phyloP scores from a whole-genome alignment of 2,113 vertebrate species.

The Varanus salvator region DNA sequence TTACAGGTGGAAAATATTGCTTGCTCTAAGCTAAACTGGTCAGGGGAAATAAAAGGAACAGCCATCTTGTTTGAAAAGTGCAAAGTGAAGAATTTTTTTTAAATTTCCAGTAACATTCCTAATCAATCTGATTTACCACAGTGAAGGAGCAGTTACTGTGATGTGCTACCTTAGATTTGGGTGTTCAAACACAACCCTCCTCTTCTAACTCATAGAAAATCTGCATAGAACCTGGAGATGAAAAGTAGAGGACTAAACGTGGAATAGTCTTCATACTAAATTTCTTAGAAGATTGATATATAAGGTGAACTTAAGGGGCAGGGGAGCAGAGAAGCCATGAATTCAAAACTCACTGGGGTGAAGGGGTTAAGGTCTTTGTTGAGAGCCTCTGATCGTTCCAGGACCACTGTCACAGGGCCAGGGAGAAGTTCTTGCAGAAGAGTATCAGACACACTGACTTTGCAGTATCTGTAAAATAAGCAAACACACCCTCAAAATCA shows the following conservation, averaged over 20 bases:
- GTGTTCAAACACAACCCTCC: neutral
- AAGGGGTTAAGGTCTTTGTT: conserved; percentile 93
- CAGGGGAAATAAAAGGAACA: neutral
- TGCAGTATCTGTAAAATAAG: conserved; percentile 84
- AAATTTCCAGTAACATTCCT: neutral
- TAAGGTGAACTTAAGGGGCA: neutral
- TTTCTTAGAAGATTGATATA: neutral
- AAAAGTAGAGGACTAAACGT: neutral
- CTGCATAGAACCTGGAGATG: neutral
- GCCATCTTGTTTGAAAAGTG: neutral
- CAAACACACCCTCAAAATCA: accelerated
- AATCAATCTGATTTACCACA: neutral
- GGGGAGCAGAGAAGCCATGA: no score
- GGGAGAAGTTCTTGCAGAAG: conserved; percentile 89
- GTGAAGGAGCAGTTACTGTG: neutral
- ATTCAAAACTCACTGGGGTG: conserved; percentile 82
- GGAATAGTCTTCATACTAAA: neutral
- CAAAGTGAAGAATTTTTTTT: neutral
- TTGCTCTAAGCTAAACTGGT: neutral
- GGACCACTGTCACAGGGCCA: conserved; percentile 92
- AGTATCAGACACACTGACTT: conserved; percentile 81
- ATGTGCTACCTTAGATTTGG: neutral
- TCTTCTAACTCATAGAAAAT: neutral
- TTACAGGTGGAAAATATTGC: neutral
- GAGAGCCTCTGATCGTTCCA: conserved; percentile 83